phyloP scores from a whole-genome alignment of 2,888 invertebrate species.

The Ennomos quercinarius region DNA sequence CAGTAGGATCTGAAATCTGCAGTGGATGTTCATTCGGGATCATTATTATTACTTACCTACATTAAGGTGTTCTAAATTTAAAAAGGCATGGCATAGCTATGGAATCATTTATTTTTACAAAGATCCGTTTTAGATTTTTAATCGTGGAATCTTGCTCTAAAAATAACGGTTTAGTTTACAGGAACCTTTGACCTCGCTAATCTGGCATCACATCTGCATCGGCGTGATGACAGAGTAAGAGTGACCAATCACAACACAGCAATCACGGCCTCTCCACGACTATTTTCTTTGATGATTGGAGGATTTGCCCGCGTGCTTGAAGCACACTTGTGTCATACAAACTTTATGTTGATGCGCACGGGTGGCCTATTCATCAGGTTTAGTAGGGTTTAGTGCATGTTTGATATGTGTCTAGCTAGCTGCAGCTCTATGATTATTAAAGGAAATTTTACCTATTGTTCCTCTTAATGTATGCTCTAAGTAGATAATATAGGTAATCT shows the following conservation, averaged over 20 bases:
- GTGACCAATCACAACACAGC: conserved; percentile 63
- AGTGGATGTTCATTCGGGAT: no score
- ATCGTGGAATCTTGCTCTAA: not conserved
- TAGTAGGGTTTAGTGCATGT: no score
- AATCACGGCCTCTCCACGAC: conserved; percentile 72
- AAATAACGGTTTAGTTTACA: conserved; percentile 23
- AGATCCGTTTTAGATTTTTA: no score
- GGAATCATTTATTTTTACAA: no score
- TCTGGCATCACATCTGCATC: conserved; percentile 52
- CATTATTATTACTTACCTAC: no score
- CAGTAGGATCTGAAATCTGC: no score
- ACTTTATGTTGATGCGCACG: conserved; percentile 44
- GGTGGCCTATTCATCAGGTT: conserved; percentile 57
- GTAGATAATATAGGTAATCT: no score
- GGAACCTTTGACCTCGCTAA: conserved; percentile 58
- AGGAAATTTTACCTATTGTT: not conserved
- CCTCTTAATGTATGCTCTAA: no score
- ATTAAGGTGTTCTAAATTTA: no score
- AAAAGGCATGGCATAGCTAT: no score
- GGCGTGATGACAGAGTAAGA: conserved; percentile 57
- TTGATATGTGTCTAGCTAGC: not conserved
- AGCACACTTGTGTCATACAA: not conserved
- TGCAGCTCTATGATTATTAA: not conserved
- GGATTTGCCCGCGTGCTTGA: conserved; percentile 54
- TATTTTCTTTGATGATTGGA: conserved; percentile 75